A percentile compares a stretch with the other conserved stretches of the same genome.
Evolutionary conservation across 2,797 vertebrate genomes (phyloP).

Genomic region (Brachyalestes nurse): DNA sequence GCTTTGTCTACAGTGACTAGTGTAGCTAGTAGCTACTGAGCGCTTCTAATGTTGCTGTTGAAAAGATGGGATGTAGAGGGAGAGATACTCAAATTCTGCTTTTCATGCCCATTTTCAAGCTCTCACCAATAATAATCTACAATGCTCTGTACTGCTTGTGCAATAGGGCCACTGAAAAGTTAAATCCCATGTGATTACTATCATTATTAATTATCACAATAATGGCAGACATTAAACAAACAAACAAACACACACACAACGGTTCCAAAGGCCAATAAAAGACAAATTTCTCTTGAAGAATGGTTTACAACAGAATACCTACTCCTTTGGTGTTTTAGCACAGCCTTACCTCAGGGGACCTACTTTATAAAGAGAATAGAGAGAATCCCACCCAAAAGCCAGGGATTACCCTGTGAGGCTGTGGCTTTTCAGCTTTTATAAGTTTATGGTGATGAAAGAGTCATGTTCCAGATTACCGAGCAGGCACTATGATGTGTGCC

Average conservation of each 20-base stretch:
- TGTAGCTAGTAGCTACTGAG: conserved; percentile 22
- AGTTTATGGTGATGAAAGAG: conserved; percentile 60
- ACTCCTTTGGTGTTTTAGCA: conserved; percentile 47
- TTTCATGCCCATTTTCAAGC: conserved; percentile 60
- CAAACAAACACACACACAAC: conserved; percentile 29
- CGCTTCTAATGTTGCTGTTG: conserved; percentile 36
- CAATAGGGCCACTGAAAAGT: conserved; percentile 76
- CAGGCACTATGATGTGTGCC: conserved; percentile 50
- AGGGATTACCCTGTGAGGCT: conserved; percentile 54
- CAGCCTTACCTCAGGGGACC: too few species aligned
- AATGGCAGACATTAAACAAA: conserved; percentile 76
- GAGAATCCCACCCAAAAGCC: conserved; percentile 55
- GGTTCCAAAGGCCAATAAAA: conserved; percentile 61
- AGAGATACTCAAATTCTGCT: conserved; percentile 60
- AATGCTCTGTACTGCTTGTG: conserved; percentile 63
- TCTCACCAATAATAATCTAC: conserved; percentile 73
- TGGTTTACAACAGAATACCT: conserved; percentile 50
- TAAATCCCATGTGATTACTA: conserved; percentile 79
- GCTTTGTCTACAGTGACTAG: conserved; percentile 28
- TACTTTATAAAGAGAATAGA: conserved; percentile 54
- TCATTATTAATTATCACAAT: conserved; percentile 84
- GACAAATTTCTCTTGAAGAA: conserved; percentile 36
- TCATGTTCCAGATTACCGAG: conserved; percentile 60
- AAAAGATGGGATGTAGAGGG: conserved; percentile 37
- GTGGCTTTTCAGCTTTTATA: conserved; percentile 47